Evolutionary conservation across 2,888 invertebrate species (phyloP), one percentile per base, ranked within the genome.

Genomic region (Anodontia alba): DNA sequence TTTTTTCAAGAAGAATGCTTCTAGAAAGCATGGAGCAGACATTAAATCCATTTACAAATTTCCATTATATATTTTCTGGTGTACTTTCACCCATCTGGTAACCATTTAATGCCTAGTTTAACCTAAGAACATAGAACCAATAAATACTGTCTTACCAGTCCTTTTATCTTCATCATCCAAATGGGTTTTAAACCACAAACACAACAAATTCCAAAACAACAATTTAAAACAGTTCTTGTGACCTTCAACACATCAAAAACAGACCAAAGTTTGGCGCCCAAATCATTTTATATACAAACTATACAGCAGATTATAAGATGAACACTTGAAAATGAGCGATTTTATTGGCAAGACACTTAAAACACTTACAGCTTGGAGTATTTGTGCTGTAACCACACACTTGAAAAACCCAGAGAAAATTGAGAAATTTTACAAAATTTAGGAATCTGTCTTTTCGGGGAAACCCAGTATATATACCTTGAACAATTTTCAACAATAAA

Each of bases 211-310:
- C 54, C 23, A 26, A 54, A 54, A 54, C 26, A 54, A 54, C 23
- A 54, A 38, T 12, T 38, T 12, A 54, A 26, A 54, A 26, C 54
- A 54, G 1, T 26, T 20, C n/a, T 46, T 46, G 15, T 46, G n/a
- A 20, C 17, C 46, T 46, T 46, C 10, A 26, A 7, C n/a, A 26
- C 26, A 54, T 23, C 54, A 7, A 26, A 26, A 2, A 54, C n/a
- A 54, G n/a, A 46, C 46, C 15, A 10, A 62, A 62, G 33, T 62
- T 62, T 62, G 62, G 33, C 62, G 62, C 62, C 62, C 62, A 33
- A 33, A 62, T 26, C 23, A 33, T 31, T 62, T 62, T 62, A 62
- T 62, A 62, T 62, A 33, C 33, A 62, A 62, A 62, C 20, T 5
- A 38, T 8, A 12, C 38, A 38, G 38, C 5, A 38, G 38, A 38